phyloP scores from a whole-genome alignment of 1,140 invertebrate genomes.

The Tetraneura akinire region DNA sequence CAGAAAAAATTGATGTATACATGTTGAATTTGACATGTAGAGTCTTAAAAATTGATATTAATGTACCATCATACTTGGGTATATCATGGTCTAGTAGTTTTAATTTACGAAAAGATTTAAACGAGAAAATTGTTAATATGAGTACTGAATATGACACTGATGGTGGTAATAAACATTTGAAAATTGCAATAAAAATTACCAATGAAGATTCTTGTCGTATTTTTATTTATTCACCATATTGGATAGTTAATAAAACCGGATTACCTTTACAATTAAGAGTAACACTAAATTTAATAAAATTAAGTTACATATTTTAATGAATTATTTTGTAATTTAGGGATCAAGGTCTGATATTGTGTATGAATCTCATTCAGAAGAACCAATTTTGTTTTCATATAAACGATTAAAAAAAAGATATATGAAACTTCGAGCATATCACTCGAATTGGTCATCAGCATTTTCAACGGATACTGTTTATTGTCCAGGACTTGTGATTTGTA shows the following conservation, averaged over 20 bases:
- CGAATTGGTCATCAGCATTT: slow-evolving; percentile 74
- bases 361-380: slow-evolving; percentile 67
- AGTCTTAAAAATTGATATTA: slow-evolving; percentile 53
- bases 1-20: slow-evolving; percentile 71
- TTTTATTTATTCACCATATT: slow-evolving; percentile 80
- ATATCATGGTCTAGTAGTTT: slow-evolving; percentile 72
- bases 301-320: not conserved
- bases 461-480: slow-evolving; percentile 72
- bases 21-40: slow-evolving; percentile 28
- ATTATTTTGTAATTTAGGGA: slow-evolving; percentile 61
- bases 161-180: slow-evolving; percentile 68
- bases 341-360: slow-evolving; percentile 69
- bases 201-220: slow-evolving; percentile 67
- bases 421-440: slow-evolving; percentile 70
- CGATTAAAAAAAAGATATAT: slow-evolving; percentile 66
- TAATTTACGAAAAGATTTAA: slow-evolving; percentile 69
- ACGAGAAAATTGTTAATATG: slow-evolving; percentile 71
- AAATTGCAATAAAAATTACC: slow-evolving; percentile 69
- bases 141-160: slow-evolving; percentile 68
- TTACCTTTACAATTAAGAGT: slow-evolving; percentile 77
- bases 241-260: slow-evolving; percentile 88
- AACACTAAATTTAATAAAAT: slow-evolving; percentile 52
- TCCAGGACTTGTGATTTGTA: slow-evolving; percentile 73
- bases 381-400: slow-evolving; percentile 72
- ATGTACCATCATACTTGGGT: slow-evolving; percentile 68